Base-by-base conservation (phyloP, 2,888 invertebrate species). In the Exocentrus adspersus region DNA sequence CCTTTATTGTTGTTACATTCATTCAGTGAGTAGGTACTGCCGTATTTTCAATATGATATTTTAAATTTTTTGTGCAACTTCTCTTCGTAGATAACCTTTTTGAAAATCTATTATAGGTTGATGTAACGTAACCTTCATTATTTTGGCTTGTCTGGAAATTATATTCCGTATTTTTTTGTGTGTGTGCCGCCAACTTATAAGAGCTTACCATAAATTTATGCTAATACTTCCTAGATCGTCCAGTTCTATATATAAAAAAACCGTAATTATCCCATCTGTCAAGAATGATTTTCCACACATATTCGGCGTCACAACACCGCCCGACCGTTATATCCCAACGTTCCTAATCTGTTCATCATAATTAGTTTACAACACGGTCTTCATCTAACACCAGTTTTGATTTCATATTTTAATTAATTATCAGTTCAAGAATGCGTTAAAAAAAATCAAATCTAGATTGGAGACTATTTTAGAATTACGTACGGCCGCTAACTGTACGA, bases 1-100 rank as follows among this genome's bases (percentile, higher is more conserved):
- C 57, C 37, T 53, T 32, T 62, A 57, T 32, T 50, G 50, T 62
- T 62, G 50, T 62, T 62, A 57, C 43, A 37, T 41, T 51, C 52
- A 42, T 52, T 51, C 60, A 24, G 41, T 42, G 32, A 41, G n/a
- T n/a, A n/a, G n/a, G n/a, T 17, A 24, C 43, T 24, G 28, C 19
- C 24, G 17, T 50, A 30, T 37, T 58, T 37, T 48, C 48, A 50
- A 12, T 28, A 41, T n/a, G 41, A 10, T n/a, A n/a, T n/a, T 14
- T 12, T 37, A 12, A 37, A 37, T 12, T n/a, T 12, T 9, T 37
- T n/a, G n/a, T n/a, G 12, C 12, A 37, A 12, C 12, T 9, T 37
- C 37, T n/a, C n/a, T 12, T 37, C 5, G n/a, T n/a, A 12, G 37
- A 37, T n/a, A 12, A 2, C 14, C 14, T 37, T 37, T 37, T 37